phyloP scores from a whole-genome alignment of 2,888 invertebrate genomes.

The Slavum lentiscoides region DNA sequence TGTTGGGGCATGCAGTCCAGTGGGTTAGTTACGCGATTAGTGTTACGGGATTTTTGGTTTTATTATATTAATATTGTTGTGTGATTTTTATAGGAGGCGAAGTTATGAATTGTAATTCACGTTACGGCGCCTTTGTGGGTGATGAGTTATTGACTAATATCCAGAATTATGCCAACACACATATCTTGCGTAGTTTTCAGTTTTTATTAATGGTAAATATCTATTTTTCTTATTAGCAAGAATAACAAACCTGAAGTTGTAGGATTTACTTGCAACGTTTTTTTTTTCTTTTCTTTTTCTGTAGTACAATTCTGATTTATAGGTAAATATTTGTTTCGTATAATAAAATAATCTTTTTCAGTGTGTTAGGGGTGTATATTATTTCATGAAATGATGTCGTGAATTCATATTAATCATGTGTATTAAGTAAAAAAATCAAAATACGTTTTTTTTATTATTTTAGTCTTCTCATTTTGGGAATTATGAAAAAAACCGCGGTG shows the following conservation, averaged over 20 bases:
- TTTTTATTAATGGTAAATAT: conserved; percentile 68
- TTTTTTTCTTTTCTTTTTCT: no score
- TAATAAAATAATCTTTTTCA: no score
- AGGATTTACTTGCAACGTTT: no score
- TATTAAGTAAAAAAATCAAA: not conserved
- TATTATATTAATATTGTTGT: not conserved
- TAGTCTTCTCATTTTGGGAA: conserved; percentile 74
- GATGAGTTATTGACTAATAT: conserved; percentile 63
- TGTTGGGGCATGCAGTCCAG: conserved; percentile 64
- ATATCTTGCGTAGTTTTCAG: conserved; percentile 74
- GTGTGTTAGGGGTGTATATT: no score
- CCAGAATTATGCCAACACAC: conserved; percentile 67
- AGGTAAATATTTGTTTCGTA: no score
- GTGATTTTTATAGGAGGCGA: conserved; percentile 31
- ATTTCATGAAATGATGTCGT: not conserved
- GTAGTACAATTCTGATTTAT: no score
- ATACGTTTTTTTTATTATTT: not conserved
- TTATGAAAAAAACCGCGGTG: conserved; percentile 74
- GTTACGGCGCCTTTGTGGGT: conserved; percentile 65
- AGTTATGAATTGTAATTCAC: conserved; percentile 66
- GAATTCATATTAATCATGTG: not conserved
- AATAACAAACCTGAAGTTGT: no score
- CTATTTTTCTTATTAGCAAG: not conserved
- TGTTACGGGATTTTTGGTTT: not conserved
- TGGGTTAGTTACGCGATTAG: conserved; percentile 38